Percentiles rank a stretch among this genome's conserved stretches.
Evolutionary conservation across 2,113 vertebrate species (phyloP).

Genomic region (Pongo pygmaeus): DNA sequence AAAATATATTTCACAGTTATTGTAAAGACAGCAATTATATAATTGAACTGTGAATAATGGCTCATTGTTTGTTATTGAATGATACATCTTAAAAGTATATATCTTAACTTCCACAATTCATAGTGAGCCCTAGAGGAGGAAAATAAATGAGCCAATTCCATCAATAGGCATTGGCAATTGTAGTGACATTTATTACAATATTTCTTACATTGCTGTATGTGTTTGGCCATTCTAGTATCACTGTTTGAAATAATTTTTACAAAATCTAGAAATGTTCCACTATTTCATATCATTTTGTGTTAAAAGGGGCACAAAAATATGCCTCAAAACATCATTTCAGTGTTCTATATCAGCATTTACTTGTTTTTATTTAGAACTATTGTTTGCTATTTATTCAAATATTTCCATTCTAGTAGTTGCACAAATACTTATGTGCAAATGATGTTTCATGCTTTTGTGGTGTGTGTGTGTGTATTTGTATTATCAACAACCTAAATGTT

Average conservation of each 20-base stretch:
- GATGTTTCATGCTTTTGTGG: background rate
- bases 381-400: background rate
- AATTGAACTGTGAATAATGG: background rate
- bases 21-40: conserved; percentile 18
- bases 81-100: background rate
- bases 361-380: background rate
- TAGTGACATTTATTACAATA: background rate
- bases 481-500: background rate
- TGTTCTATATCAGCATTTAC: background rate
- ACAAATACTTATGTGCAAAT: background rate
- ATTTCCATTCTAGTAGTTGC: background rate
- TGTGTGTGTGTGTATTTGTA: background rate
- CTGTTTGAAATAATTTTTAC: background rate
- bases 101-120: conserved; percentile 35
- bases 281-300: background rate
- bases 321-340: background rate
- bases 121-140: background rate
- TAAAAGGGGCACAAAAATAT: background rate
- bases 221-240: background rate
- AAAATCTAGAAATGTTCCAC: background rate
- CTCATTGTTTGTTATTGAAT: background rate
- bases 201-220: background rate
- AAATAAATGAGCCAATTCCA: background rate
- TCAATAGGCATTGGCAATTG: background rate
- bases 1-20: background rate